phyloP scores from a whole-genome alignment of 2,797 vertebrate species.

The Epinephelus coioides region DNA sequence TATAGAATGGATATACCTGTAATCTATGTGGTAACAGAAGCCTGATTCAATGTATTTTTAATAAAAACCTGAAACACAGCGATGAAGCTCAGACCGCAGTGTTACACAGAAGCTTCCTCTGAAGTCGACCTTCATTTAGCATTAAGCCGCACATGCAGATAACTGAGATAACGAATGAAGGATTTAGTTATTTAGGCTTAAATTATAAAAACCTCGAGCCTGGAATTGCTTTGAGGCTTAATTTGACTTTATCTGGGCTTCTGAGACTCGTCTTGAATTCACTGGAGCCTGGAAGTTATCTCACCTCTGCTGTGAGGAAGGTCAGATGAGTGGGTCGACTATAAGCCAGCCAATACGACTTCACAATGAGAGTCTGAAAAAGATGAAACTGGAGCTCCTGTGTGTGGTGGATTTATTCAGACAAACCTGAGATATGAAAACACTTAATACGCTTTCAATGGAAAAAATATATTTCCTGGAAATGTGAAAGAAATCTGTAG shows the following conservation, averaged over 20 bases:
- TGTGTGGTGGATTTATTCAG: not conserved
- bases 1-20: not conserved
- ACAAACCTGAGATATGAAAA: not conserved
- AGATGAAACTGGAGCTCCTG: not conserved
- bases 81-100: not conserved
- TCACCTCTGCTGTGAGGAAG: not conserved
- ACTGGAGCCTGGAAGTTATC: slow-evolving; percentile 5
- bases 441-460: not conserved
- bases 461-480: not conserved
- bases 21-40: too few relatives aligned
- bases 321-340: not conserved
- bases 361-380: not conserved
- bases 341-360: not conserved
- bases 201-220: not conserved
- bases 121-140: slow-evolving; percentile 1
- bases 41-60: not conserved
- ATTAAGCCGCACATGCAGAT: not conserved
- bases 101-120: not conserved
- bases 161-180: not conserved
- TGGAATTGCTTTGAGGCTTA: slow-evolving; percentile 8
- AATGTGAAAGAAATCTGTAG: not conserved
- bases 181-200: not conserved
- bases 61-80: too few relatives aligned
- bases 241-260: slow-evolving; percentile 8
- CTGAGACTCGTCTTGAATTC: not conserved